Base-by-base conservation (phyloP, 2,888 invertebrate species). In the Amiota minor region DNA sequence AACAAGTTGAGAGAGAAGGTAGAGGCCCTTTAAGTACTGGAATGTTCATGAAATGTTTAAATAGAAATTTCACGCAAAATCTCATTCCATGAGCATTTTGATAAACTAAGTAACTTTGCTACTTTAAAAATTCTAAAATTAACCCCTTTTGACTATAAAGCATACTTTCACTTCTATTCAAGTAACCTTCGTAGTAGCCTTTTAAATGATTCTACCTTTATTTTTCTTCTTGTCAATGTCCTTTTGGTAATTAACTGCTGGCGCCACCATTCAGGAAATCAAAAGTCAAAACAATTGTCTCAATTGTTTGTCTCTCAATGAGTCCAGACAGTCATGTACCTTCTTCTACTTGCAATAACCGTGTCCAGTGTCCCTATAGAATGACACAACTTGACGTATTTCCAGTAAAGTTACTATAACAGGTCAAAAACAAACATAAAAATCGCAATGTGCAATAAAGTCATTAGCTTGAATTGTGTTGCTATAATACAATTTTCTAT, bases 311-410 rank as follows among this genome's bases (percentile, higher is more conserved):
- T 46, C 71, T 64, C 76, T 80, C 75, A 83, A 83, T 83, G 76
- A 81, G 61, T 74, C 77, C 72, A 72, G 80, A 72, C 76, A 77
- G 86, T 83, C 67, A 50, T 62, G 53, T 16, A 35, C 70, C 18
- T 56, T 45, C 68, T 18, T 46, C 47, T 16, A 46, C 11, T 50
- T 50, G 56, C 16, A 35, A 35, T 35, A 35, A 2, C 35, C 6
- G 6, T 35, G 35, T 35, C 35, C 35, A 3, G 35, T 35, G 35
- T 35, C 35, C 6, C 35, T 16, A 35, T 23, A 61, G 61, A 85
- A 85, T 84, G 81, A 81, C 86, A 85, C 84, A 85, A 85, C 84
- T 79, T 81, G 84, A 81, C 83, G 76, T 80, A 80, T 78, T 77
- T 78, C 45, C 62, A 72, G 55, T 65, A 20, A 35, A 55, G 47